phyloP scores from a whole-genome alignment of 2,797 vertebrate species.

The Epinephelus malabaricus region DNA sequence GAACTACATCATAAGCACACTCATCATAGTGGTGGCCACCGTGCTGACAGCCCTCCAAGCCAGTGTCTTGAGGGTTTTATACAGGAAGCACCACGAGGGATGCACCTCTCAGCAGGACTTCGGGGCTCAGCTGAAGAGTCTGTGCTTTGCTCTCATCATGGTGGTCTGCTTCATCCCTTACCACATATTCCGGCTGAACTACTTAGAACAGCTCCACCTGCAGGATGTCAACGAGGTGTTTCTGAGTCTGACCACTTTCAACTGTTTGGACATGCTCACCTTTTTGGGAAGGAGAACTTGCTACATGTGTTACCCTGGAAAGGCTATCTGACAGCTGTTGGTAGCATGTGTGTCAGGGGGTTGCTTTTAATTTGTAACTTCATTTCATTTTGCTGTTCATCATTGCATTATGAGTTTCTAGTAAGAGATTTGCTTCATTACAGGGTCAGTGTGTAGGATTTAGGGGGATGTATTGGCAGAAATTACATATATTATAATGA shows the following conservation, averaged over 20 bases:
- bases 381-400: not conserved
- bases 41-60: constrained; percentile 84
- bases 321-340: constrained; percentile 7
- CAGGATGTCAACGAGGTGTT: constrained; percentile 88
- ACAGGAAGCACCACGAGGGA: constrained; percentile 72
- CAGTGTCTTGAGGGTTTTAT: constrained; percentile 81
- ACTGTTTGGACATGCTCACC: constrained; percentile 91
- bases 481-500: no score
- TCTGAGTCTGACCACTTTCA: constrained; percentile 90
- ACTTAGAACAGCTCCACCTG: constrained; percentile 58
- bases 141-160: constrained; percentile 91
- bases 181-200: constrained; percentile 90
- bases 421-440: no score
- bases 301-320: constrained; percentile 31
- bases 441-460: no score
- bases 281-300: constrained; percentile 85
- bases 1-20: constrained; percentile 85
- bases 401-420: no score
- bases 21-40: constrained; percentile 72
- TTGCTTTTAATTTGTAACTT: not conserved
- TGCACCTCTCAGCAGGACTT: constrained; percentile 90
- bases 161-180: constrained; percentile 92
- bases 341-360: not conserved
- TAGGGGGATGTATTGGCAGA: no score
- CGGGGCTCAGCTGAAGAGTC: constrained; percentile 91